phyloP scores from a whole-genome alignment of 2,113 vertebrate species.

The Pogona vitticeps region DNA sequence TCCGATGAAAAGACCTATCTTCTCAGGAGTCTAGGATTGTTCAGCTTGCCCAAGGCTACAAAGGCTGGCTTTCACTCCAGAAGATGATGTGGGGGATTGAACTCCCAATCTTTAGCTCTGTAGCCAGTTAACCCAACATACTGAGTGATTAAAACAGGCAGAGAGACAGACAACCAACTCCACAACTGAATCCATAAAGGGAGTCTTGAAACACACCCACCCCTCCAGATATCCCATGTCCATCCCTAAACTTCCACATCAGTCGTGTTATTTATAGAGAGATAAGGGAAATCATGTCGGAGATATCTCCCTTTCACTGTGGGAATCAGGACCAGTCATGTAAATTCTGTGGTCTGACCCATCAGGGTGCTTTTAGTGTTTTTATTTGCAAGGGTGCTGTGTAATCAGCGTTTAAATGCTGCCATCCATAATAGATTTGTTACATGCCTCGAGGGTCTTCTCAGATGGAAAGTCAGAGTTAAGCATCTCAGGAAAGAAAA shows the following conservation, averaged over 20 bases:
- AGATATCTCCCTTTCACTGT: neutral
- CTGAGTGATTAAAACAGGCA: too few species aligned
- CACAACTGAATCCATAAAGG: too few species aligned
- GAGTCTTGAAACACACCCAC: too few species aligned
- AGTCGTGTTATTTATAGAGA: neutral
- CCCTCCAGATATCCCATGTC: neutral
- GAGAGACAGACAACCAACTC: too few species aligned
- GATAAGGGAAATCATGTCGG: neutral
- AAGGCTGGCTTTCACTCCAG: too few species aligned
- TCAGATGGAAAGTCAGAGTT: neutral
- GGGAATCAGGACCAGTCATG: neutral
- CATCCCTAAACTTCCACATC: neutral
- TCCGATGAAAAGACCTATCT: rapidly evolving
- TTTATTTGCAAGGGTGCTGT: neutral
- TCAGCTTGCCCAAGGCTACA: too few species aligned
- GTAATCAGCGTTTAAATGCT: neutral
- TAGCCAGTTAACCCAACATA: too few species aligned
- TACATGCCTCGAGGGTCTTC: neutral
- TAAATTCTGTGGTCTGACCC: neutral
- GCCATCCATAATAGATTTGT: neutral
- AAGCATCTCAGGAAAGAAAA: neutral
- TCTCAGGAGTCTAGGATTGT: too few species aligned
- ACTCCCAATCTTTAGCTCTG: too few species aligned
- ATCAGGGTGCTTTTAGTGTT: neutral
- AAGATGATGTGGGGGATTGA: too few species aligned